phyloP scores from a whole-genome alignment of 1,140 invertebrate species.

The Drosophila obscura region DNA sequence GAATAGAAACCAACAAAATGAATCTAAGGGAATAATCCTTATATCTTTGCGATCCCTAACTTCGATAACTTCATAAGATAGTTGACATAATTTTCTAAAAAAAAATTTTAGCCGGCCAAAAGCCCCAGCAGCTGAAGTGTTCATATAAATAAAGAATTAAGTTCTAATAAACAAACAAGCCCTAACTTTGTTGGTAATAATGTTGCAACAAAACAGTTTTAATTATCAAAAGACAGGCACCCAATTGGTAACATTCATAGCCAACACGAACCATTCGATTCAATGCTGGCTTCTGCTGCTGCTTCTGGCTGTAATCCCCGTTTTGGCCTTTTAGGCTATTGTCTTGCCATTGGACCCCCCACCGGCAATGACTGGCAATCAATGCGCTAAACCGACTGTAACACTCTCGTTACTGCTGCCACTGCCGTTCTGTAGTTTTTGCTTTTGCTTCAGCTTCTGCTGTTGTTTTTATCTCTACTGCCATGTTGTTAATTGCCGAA shows the following conservation, averaged over 20 bases:
- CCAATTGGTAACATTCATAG: not conserved
- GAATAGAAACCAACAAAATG: too few species aligned
- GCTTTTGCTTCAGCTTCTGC: conserved; percentile 12
- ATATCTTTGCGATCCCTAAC: too few species aligned
- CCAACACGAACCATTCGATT: conserved; percentile 20
- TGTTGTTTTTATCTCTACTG: conserved; percentile 58
- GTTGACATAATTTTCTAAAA: too few species aligned
- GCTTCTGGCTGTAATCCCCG: conserved; percentile 30
- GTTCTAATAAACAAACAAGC: not conserved
- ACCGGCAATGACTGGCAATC: conserved; percentile 50
- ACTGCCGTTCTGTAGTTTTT: conserved; percentile 16
- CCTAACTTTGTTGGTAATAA: conserved; percentile 51
- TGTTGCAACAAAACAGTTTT: conserved; percentile 60
- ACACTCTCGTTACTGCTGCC: conserved; percentile 34
- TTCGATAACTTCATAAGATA: too few species aligned
- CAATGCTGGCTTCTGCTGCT: conserved; percentile 24
- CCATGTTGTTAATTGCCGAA: conserved; percentile 76
- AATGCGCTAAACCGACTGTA: conserved; percentile 66
- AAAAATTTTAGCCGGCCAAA: too few species aligned
- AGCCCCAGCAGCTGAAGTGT: not conserved
- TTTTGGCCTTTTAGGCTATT: conserved; percentile 43
- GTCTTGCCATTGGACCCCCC: conserved; percentile 40
- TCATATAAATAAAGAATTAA: not conserved
- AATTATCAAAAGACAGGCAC: conserved; percentile 53
- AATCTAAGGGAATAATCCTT: too few species aligned